Percentiles rank a stretch among this genome's conserved stretches.
Conservation (phyloP, 2,888 invertebrate species). For the Orchesellides sinensis region DNA sequence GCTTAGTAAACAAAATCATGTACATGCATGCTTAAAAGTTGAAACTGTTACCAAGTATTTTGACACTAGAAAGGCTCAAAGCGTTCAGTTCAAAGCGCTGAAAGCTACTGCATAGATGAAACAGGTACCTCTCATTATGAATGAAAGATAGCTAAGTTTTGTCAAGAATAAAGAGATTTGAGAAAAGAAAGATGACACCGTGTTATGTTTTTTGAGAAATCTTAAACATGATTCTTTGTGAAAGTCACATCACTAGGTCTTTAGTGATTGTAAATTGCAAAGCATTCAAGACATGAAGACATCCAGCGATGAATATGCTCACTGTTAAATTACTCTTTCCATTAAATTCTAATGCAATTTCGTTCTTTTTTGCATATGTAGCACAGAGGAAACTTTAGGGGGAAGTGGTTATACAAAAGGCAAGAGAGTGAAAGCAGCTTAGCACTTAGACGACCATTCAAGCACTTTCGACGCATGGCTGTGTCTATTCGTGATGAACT, state of each 20-base stretch:
- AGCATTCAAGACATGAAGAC: constrained; percentile 7
- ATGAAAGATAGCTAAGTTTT: too few relatives aligned
- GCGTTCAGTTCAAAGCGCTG: neutral
- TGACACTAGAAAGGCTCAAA: neutral
- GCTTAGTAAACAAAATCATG: too few relatives aligned
- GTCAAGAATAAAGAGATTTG: neutral
- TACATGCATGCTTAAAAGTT: neutral
- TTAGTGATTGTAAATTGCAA: constrained; percentile 6
- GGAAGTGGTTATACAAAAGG: constrained; percentile 34
- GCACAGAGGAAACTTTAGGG: constrained; percentile 16
- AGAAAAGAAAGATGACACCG: neutral
- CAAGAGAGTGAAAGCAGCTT: constrained; percentile 52
- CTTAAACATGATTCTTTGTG: constrained; percentile 12
- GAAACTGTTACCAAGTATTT: neutral
- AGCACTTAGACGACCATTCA: constrained; percentile 54
- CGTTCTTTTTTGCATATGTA: constrained; percentile 13
- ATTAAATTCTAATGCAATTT: constrained; percentile 52
- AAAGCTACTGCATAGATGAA: too few relatives aligned
- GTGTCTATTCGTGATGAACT: neutral
- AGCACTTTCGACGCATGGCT: constrained; percentile 35
- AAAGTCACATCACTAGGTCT: neutral
- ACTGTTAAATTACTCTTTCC: constrained; percentile 12
- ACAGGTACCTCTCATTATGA: too few relatives aligned
- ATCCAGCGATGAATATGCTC: neutral
- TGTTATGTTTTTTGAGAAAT: neutral